Percentiles rank a stretch among this genome's conserved stretches.
These are phyloP conservation scores for Parazoanthus atlanticus DNA, from an alignment of 92 coral and sea anemone species.

Conservation along the genomic window DNA sequence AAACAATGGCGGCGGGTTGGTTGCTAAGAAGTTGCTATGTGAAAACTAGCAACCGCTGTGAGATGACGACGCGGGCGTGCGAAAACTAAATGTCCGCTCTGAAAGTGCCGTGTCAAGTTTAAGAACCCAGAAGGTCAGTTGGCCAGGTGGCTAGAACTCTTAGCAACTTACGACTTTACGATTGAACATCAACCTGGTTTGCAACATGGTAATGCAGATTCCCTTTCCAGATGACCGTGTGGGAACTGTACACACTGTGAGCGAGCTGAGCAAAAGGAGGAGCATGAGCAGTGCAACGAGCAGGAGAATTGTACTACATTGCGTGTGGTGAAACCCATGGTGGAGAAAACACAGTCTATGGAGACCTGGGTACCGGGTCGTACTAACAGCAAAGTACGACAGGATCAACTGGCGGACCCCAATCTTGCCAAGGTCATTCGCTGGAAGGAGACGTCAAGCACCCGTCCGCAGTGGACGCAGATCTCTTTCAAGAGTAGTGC, in stretches of 20 bases:
- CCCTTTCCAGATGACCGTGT: slow-evolving; percentile 32
- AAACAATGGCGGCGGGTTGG: background rate
- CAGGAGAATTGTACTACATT: no score
- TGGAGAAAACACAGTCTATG: background rate
- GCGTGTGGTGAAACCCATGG: no score
- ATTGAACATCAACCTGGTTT: no score
- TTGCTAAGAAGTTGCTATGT: slow-evolving; percentile 9
- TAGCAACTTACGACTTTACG: no score
- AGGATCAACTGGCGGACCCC: slow-evolving; percentile 6
- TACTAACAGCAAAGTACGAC: background rate
- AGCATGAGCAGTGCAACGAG: no score
- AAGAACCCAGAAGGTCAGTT: slow-evolving; percentile 53
- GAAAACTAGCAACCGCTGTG: background rate
- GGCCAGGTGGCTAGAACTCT: slow-evolving; percentile 55
- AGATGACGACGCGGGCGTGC: background rate
- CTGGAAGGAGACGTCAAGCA: slow-evolving; percentile 19
- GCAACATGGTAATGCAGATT: slow-evolving; percentile 39
- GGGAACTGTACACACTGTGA: slow-evolving; percentile 28
- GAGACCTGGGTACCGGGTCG: slow-evolving; percentile 13
- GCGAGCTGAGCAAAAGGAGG: background rate
- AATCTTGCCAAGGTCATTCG: background rate
- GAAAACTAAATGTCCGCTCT: slow-evolving; percentile 17
- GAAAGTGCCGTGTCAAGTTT: slow-evolving; percentile 40
- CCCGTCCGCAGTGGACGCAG: slow-evolving; percentile 30
- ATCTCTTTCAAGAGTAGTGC: background rate